Evolutionary conservation across 2,797 vertebrate species (phyloP).

Genomic region (Anas bahamensis): DNA sequence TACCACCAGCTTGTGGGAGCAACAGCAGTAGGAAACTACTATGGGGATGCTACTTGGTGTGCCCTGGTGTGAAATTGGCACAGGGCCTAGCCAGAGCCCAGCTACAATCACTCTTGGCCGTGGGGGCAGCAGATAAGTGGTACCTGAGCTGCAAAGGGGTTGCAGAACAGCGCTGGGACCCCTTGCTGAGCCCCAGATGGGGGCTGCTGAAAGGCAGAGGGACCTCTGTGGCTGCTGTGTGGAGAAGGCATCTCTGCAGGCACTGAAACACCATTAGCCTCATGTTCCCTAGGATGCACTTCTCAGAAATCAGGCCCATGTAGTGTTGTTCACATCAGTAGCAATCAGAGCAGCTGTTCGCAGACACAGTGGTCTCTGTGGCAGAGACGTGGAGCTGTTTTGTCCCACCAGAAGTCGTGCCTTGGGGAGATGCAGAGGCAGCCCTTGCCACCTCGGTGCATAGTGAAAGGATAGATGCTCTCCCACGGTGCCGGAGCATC

Average conservation of each 20-base stretch:
- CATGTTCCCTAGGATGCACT: accelerated
- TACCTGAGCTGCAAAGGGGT: not conserved
- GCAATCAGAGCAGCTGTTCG: not conserved
- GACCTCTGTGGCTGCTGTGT: accelerated
- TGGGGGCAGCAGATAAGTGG: not conserved
- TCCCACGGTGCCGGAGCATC: not conserved
- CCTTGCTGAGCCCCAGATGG: accelerated
- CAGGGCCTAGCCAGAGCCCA: not conserved
- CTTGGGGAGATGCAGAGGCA: not conserved
- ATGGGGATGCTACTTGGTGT: accelerated
- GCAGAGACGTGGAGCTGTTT: not conserved
- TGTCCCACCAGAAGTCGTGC: not conserved
- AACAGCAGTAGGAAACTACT: not conserved
- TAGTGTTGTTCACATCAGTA: not conserved
- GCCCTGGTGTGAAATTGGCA: not conserved
- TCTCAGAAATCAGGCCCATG: not conserved
- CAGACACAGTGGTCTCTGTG: not conserved
- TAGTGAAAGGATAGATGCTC: not conserved
- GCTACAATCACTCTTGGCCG: not conserved
- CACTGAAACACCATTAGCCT: not conserved
- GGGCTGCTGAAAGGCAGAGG: not conserved
- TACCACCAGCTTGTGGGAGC: not conserved
- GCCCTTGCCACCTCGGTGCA: not conserved
- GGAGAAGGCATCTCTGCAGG: not conserved
- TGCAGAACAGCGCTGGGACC: not conserved